A percentile compares a stretch with the other conserved stretches of the same genome.
Evolutionary conservation across 2,888 invertebrate genomes (phyloP).

Genomic region (Aethes cnicana): DNA sequence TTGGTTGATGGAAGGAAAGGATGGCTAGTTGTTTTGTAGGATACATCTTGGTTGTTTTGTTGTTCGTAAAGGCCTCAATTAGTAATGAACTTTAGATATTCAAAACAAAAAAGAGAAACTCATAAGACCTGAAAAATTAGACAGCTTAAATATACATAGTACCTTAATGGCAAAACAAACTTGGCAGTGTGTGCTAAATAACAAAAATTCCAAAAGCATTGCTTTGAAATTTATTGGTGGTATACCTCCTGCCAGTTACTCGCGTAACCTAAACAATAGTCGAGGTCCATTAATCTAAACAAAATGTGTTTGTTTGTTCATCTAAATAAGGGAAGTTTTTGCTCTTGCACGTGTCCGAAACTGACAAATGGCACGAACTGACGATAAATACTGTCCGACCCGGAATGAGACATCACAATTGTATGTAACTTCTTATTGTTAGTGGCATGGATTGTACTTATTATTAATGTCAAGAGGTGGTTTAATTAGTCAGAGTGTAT

Average conservation of each 20-base stretch:
- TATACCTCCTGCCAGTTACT: slow-evolving; percentile 21
- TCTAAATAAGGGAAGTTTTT: slow-evolving; percentile 32
- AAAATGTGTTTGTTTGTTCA: slow-evolving; percentile 23
- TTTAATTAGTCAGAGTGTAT: slow-evolving; percentile 38
- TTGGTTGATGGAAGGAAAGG: too few relatives aligned
- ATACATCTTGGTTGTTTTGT: too few relatives aligned
- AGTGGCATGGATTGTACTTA: slow-evolving; percentile 18
- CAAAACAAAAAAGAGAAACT: too few relatives aligned
- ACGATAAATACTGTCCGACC: slow-evolving; percentile 32
- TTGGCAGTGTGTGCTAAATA: not conserved
- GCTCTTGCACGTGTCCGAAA: slow-evolving; percentile 28
- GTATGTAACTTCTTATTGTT: slow-evolving; percentile 30
- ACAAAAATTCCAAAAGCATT: slow-evolving; percentile 18
- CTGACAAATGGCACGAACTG: slow-evolving; percentile 33
- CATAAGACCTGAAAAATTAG: too few relatives aligned
- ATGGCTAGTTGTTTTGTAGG: too few relatives aligned
- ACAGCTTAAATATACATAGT: slow-evolving; percentile 3
- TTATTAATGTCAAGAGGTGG: slow-evolving; percentile 25
- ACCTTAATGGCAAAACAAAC: slow-evolving; percentile 1
- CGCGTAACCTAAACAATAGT: slow-evolving; percentile 13
- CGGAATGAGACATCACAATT: slow-evolving; percentile 32
- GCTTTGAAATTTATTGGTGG: slow-evolving; percentile 15
- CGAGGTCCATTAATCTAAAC: slow-evolving; percentile 24
- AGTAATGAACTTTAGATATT: too few relatives aligned
- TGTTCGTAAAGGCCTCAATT: too few relatives aligned